Base-by-base conservation (phyloP, 2,797 vertebrate genomes). In the Sebastes kiyomatsui region DNA sequence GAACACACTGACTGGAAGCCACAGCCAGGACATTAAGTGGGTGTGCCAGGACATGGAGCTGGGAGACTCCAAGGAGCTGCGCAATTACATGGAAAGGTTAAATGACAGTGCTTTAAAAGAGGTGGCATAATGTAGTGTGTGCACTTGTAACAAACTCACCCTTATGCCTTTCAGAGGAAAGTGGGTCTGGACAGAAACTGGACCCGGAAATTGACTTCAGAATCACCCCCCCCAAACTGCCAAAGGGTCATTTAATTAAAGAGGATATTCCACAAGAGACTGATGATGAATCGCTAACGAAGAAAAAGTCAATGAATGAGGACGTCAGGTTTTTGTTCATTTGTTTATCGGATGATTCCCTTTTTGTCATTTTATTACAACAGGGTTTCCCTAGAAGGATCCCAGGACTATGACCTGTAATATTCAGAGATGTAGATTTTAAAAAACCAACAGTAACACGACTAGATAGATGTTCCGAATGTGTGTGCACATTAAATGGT, bases 1-100 rank as follows among this genome's bases (percentile, higher is more conserved):
- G 70, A 97, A 96, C 93, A 96, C 97, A 65, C 93, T 97, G 86
- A 95, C 96, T 4, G 74, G 95, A 32, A 75, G 94, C 89, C 91
- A 94, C 6, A 95, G 96, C 0, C 97, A 97, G 82, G 97, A 97
- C 93, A 96, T 98, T 93, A 96, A 97, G 88, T 98, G 98, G 98
- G 97, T 97, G 80, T 97, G 97, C 89, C 97, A 94, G 86, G 97
- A 97, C 13, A 86, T 97, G 90, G 96, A 95, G 75, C 89, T 96
- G 66, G 96, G 95, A 38, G 94, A 96, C 88, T 96, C 97, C 75
- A 94, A 94, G 87, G 97, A 98, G 82, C 95, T 96, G 49, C 95
- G 94, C 90, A 96, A 95, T 93, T 97, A 97, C 91, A 96, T 96
- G 97, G 97, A 98, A 88, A 96, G 96, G 79, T 90, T 97, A 91